phyloP scores from a whole-genome alignment of 2,797 vertebrate species.

The Sebastes reedi region DNA sequence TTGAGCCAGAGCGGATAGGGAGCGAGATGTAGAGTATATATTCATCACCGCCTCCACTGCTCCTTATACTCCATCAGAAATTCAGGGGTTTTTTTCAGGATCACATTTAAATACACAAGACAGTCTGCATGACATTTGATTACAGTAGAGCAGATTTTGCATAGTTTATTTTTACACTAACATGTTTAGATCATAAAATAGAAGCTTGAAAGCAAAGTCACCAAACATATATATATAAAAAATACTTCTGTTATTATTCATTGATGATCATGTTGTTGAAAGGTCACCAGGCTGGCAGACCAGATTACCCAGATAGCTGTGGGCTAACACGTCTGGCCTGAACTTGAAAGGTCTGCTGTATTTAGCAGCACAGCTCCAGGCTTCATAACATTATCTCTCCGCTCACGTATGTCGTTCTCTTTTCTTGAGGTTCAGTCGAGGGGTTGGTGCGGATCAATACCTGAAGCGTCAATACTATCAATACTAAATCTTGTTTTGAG shows the following conservation, averaged over 20 bases:
- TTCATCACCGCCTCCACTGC: constrained; percentile 43
- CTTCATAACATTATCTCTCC: not conserved
- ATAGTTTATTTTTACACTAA: not conserved
- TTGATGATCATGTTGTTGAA: not conserved
- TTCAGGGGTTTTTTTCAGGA: constrained; percentile 1
- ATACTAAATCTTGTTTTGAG: not conserved
- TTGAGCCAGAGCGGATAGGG: constrained; percentile 24
- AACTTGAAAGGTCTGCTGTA: not conserved
- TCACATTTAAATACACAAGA: not conserved
- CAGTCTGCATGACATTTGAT: constrained; percentile 23
- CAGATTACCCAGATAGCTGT: not conserved
- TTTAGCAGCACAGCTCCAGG: not conserved
- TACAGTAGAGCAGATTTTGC: not conserved
- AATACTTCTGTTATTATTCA: not conserved
- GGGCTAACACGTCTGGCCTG: not conserved
- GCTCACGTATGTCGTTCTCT: not conserved
- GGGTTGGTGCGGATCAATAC: not conserved
- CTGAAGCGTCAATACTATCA: not conserved
- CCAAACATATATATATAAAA: not conserved
- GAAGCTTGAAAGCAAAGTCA: not conserved
- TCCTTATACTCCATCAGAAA: constrained; percentile 19
- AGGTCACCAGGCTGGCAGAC: constrained; percentile 7
- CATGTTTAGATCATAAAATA: not conserved
- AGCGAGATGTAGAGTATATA: constrained; percentile 25
- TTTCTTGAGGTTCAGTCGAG: not conserved